A percentile compares a stretch with the other conserved stretches of the same genome.
Conservation (phyloP, 1,140 invertebrate species). For the Copidosoma floridanum region DNA sequence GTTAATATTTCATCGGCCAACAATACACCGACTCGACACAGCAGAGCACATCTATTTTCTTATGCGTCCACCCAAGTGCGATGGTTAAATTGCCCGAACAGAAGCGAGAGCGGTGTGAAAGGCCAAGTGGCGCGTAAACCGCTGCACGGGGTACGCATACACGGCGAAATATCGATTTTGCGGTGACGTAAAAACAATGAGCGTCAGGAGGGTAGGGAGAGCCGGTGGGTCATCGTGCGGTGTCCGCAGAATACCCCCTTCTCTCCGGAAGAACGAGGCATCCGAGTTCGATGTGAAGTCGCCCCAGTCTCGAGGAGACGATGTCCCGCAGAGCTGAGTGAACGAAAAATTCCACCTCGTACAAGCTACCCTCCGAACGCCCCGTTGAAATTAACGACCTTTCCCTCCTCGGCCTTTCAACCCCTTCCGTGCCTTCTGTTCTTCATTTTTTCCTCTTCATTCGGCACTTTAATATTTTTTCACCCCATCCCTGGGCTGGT, state of each 20-base stretch:
- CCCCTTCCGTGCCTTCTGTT: not conserved
- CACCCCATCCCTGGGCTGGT: not conserved
- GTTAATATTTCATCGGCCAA: too few species aligned
- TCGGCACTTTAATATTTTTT: not conserved
- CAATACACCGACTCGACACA: too few species aligned
- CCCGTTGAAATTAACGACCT: constrained; percentile 3
- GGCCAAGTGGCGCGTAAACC: too few species aligned
- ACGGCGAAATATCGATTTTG: constrained; percentile 4
- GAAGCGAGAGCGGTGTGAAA: too few species aligned
- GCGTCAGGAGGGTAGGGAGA: too few species aligned
- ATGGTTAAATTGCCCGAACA: too few species aligned
- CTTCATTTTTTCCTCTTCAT: not conserved
- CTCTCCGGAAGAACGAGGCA: not conserved
- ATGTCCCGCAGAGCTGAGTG: not conserved
- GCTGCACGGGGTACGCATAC: too few species aligned
- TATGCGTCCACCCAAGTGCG: too few species aligned
- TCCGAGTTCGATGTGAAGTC: too few species aligned
- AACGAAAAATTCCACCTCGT: not conserved
- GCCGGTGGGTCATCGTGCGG: constrained; percentile 1
- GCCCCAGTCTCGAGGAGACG: not conserved
- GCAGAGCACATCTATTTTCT: too few species aligned
- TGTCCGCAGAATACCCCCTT: constrained; percentile 1
- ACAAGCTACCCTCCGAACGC: too few species aligned
- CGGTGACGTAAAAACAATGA: constrained; percentile 5
- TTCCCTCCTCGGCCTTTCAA: too few species aligned